phyloP scores from a whole-genome alignment of 2,888 invertebrate species.

The Ennomos fuscantarius region DNA sequence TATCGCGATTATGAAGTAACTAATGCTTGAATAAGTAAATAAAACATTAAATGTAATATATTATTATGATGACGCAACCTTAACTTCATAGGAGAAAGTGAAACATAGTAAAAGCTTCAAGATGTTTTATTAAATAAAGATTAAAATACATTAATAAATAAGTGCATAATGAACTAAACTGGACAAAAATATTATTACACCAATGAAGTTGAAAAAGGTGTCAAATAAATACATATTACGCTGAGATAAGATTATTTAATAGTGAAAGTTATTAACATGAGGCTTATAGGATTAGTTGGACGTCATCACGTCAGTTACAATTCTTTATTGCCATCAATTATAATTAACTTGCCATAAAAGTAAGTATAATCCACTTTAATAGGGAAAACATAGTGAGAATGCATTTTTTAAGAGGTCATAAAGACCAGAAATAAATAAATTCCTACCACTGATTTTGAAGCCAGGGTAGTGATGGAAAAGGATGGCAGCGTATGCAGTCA shows the following conservation, averaged over 20 bases:
- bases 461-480: too few relatives aligned
- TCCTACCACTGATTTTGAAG: too few relatives aligned
- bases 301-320: constrained; percentile 4
- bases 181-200: constrained; percentile 4
- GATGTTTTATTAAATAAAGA: neutral
- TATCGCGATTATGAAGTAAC: too few relatives aligned
- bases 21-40: too few relatives aligned
- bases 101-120: too few relatives aligned
- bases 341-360: constrained; percentile 5
- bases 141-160: neutral
- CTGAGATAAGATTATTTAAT: neutral
- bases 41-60: too few relatives aligned
- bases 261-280: constrained; percentile 19
- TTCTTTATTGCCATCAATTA: constrained; percentile 12
- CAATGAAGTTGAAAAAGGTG: constrained; percentile 9
- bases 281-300: constrained; percentile 10
- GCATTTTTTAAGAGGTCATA: neutral
- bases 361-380: constrained; percentile 4
- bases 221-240: constrained; percentile 18
- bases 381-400: constrained; percentile 5
- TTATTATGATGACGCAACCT: too few relatives aligned
- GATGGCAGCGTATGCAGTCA: too few relatives aligned
- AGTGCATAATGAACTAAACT: neutral
- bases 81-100: too few relatives aligned
- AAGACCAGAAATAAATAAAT: too few relatives aligned